These are phyloP conservation scores for Phaonia tiefii DNA, from an alignment of 2,888 invertebrate genomes.

Conservation along the genomic window DNA sequence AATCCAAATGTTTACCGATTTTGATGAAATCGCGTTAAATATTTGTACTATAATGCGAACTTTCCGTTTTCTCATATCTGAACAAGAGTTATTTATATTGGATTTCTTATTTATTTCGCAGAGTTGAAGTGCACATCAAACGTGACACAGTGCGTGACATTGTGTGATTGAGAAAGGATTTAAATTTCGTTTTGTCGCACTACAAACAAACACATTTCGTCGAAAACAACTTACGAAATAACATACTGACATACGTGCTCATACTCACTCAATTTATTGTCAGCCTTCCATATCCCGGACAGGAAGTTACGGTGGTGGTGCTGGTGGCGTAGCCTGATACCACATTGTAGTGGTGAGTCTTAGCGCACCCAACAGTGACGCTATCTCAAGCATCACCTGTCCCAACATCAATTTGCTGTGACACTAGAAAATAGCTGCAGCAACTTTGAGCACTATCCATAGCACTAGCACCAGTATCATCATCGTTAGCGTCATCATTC, in stretches of 20 bases:
- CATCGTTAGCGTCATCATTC: conserved; percentile 12
- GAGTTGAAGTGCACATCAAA: background rate
- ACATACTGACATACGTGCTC: background rate
- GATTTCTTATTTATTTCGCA: too few species aligned
- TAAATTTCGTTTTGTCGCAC: background rate
- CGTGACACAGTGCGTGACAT: background rate
- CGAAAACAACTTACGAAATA: background rate
- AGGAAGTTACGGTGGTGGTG: background rate
- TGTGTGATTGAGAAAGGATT: conserved; percentile 16
- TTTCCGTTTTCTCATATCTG: too few species aligned
- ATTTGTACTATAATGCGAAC: too few species aligned
- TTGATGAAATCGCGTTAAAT: too few species aligned
- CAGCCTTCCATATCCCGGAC: background rate
- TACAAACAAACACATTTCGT: background rate
- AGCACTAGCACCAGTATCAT: conserved; percentile 5
- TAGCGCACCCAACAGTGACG: background rate
- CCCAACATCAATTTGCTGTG: background rate
- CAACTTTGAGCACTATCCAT: background rate
- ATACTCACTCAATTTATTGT: too few species aligned
- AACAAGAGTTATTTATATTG: background rate
- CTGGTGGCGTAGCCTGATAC: background rate
- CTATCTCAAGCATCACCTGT: background rate
- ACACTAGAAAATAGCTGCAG: too few species aligned
- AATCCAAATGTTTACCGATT: too few species aligned
- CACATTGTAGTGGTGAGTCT: background rate